Evolutionary conservation across 2,797 vertebrate species (phyloP).

Genomic region (Toxotes lorentzi): DNA sequence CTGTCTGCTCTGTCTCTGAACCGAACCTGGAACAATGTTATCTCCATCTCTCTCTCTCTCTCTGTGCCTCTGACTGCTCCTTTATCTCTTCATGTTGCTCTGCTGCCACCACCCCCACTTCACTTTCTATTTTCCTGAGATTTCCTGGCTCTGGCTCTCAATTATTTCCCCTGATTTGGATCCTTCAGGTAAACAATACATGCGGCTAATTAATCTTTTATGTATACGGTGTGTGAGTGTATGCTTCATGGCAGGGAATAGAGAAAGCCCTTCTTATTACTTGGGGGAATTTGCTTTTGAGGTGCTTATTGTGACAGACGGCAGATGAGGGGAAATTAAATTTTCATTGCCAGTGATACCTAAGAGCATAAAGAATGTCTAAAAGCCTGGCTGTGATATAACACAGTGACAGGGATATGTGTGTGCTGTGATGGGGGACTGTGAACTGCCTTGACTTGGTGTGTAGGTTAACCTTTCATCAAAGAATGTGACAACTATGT

Average conservation of each 20-base stretch:
- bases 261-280: constrained; percentile 90
- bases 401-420: constrained; percentile 60
- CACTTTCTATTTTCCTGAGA: not conserved
- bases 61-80: constrained; percentile 70
- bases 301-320: constrained; percentile 83
- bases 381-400: not conserved
- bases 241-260: constrained; percentile 56
- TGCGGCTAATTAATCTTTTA: constrained; percentile 29
- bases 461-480: too few relatives aligned
- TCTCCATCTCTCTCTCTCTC: constrained; percentile 75
- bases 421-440: constrained; percentile 26
- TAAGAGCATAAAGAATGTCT: constrained; percentile 82
- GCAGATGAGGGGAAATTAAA: constrained; percentile 94
- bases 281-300: constrained; percentile 89
- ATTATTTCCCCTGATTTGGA: constrained; percentile 6
- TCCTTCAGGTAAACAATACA: constrained; percentile 29
- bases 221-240: constrained; percentile 54
- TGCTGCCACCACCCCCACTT: not conserved
- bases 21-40: constrained; percentile 88
- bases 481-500: not conserved
- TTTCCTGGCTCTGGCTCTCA: not conserved
- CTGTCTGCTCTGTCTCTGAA: constrained; percentile 79
- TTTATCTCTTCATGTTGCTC: constrained; percentile 23
- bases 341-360: constrained; percentile 92
- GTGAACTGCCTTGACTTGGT: too few relatives aligned